Evolutionary conservation across 2,113 vertebrate species (phyloP).

Genomic region (Strix aluco): DNA sequence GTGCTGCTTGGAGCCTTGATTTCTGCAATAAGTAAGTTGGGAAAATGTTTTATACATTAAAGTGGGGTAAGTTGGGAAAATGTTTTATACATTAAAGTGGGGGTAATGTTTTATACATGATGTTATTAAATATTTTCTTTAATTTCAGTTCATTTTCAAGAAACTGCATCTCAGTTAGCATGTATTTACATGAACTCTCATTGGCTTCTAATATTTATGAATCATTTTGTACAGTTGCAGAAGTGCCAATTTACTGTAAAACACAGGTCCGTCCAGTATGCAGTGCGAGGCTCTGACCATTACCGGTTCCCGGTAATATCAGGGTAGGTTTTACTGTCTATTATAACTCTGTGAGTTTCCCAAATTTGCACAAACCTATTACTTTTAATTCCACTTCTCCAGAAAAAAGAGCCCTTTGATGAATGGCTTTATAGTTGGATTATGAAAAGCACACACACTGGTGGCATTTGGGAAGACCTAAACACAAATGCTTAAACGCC

Average conservation of each 20-base stretch:
- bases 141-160: constrained; percentile 32
- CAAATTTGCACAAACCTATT: background rate
- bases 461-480: background rate
- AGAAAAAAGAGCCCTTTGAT: background rate
- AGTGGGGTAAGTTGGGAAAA: too few species aligned
- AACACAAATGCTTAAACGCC: background rate
- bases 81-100: constrained; percentile 15
- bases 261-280: background rate
- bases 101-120: constrained; percentile 25
- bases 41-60: constrained; percentile 17
- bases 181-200: constrained; percentile 19
- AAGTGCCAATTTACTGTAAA: background rate
- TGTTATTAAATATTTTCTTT: constrained; percentile 36
- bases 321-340: background rate
- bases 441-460: background rate
- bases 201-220: background rate
- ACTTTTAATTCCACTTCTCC: background rate
- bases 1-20: background rate
- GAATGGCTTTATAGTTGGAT: background rate
- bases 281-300: background rate
- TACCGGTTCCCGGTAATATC: background rate
- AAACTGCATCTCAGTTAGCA: background rate
- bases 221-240: background rate
- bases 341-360: background rate
- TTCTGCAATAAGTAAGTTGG: background rate